Conservation (phyloP, 1,140 invertebrate species). For the Ostrea denselamellosa region DNA sequence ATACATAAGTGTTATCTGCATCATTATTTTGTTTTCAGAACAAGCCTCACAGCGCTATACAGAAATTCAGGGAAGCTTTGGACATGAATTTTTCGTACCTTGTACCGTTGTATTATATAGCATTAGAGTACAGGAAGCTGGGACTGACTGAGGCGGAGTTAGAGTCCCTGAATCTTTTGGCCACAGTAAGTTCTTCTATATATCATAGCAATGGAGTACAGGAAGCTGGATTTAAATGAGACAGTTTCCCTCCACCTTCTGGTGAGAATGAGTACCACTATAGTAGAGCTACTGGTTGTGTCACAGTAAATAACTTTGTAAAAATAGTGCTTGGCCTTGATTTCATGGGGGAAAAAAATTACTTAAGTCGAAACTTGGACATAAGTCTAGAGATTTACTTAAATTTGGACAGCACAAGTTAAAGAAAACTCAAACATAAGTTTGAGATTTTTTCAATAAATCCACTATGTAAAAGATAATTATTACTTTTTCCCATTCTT, state of each 20-base stretch:
- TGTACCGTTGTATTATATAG: constrained; percentile 52
- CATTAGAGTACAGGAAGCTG: constrained; percentile 48
- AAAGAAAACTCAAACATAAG: too few species aligned
- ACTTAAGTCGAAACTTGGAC: too few species aligned
- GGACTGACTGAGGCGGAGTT: constrained; percentile 49
- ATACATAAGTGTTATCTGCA: not conserved
- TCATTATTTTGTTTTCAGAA: constrained; percentile 11
- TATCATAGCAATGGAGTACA: constrained; percentile 50
- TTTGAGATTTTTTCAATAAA: too few species aligned
- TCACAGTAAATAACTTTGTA: too few species aligned
- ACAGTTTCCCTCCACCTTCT: constrained; percentile 54
- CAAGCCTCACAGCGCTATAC: constrained; percentile 55
- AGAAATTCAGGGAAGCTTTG: constrained; percentile 56
- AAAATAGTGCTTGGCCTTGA: too few species aligned
- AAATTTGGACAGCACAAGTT: too few species aligned
- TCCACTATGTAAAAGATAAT: too few species aligned
- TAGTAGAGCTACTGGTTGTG: constrained; percentile 22
- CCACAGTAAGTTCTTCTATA: constrained; percentile 55
- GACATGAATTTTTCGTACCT: constrained; percentile 46
- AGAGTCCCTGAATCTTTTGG: constrained; percentile 53
- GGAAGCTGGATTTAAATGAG: constrained; percentile 29
- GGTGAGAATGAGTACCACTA: constrained; percentile 49
- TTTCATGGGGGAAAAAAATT: too few species aligned
- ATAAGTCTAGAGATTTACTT: too few species aligned
- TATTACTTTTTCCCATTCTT: too few species aligned